Base-by-base conservation (phyloP, 2,797 vertebrate genomes). In the Enteromius afrohamiltoni region DNA sequence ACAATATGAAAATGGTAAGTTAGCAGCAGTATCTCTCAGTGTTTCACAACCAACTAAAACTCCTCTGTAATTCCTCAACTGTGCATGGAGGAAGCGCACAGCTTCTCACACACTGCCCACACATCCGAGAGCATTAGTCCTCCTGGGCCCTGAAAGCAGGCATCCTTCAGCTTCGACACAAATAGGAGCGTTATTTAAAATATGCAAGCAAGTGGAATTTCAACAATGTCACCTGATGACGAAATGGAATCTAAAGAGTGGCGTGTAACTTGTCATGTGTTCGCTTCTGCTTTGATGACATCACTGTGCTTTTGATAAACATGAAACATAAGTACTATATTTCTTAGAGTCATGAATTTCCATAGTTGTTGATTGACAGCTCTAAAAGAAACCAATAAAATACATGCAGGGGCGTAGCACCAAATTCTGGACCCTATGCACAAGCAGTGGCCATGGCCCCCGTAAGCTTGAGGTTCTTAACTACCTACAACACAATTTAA, bases 161-260 rank as follows among this genome's bases (percentile, higher is more conserved):
- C 67, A 70, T 70, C 55, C 69, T 64, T 37, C 14, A 64, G 49
- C 26, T 64, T 64, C 6, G 17, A 73, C 53, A 19, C 42, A 64
- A 81, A 74, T 45, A 64, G 21, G 55, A 64, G 34, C 3, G 0
- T 26, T 42, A 67, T 42, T 51, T 53, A 60, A 68, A 64, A 69
- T 19, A 83, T 69, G 19, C 40, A 58, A 60, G 64, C 14, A 47
- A 53, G 71, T 74, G 69, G 69, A 75, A 82, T 67, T 53, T 53
- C 6, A 67, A 42, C 16, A 82, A 82, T 75, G 58, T 37, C 23
- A 9, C 10, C 11, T 58, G 40, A 34, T 62, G 67, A 49, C 26
- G 2, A 62, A 55, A 53, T 16, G 21, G 55, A 82, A 53, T 49
- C 23, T 14, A 19, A 45, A 55, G 37, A 19, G 10, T 67, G 2